These are phyloP conservation scores for Rhingia campestris DNA, from an alignment of 2,888 invertebrate species.

Conservation along the genomic window DNA sequence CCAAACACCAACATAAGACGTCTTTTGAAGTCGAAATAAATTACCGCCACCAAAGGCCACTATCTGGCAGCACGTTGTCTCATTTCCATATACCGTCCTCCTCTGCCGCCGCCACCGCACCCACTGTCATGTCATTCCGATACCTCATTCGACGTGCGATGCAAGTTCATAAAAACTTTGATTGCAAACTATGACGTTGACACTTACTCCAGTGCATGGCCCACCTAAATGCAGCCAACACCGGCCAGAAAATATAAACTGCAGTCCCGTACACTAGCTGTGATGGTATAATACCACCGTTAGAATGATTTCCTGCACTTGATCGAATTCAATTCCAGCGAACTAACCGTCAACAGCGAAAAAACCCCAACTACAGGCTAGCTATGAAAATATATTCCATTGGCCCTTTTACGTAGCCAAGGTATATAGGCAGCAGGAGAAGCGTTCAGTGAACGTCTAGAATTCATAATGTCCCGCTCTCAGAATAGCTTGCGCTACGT, in stretches of 20 bases:
- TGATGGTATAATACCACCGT: slow-evolving; percentile 62
- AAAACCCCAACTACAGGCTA: slow-evolving; percentile 25
- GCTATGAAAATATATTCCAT: slow-evolving; percentile 24
- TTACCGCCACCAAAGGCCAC: background rate
- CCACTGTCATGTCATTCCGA: background rate
- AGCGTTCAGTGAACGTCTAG: slow-evolving; percentile 57
- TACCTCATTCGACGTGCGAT: slow-evolving; percentile 8
- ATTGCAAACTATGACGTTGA: slow-evolving; percentile 57
- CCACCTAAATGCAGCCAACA: slow-evolving; percentile 31
- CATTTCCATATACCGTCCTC: slow-evolving; percentile 32
- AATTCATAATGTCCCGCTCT: slow-evolving; percentile 62
- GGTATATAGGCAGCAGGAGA: slow-evolving; percentile 54
- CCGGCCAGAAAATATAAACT: slow-evolving; percentile 41
- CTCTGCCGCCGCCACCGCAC: too few relatives aligned
- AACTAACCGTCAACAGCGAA: slow-evolving; percentile 56
- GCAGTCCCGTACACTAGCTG: slow-evolving; percentile 37
- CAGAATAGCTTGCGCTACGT: slow-evolving; percentile 54
- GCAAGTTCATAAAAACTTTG: slow-evolving; percentile 46
- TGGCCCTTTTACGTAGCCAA: slow-evolving; percentile 52
- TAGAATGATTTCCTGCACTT: slow-evolving; percentile 74
- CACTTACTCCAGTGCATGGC: slow-evolving; percentile 36
- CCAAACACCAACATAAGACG: too few relatives aligned
- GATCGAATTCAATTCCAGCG: slow-evolving; percentile 70
- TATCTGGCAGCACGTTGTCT: slow-evolving; percentile 29
- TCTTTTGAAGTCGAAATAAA: slow-evolving; percentile 20